Conservation (phyloP, 2,888 invertebrate species). For the Sthenelais limicola region DNA sequence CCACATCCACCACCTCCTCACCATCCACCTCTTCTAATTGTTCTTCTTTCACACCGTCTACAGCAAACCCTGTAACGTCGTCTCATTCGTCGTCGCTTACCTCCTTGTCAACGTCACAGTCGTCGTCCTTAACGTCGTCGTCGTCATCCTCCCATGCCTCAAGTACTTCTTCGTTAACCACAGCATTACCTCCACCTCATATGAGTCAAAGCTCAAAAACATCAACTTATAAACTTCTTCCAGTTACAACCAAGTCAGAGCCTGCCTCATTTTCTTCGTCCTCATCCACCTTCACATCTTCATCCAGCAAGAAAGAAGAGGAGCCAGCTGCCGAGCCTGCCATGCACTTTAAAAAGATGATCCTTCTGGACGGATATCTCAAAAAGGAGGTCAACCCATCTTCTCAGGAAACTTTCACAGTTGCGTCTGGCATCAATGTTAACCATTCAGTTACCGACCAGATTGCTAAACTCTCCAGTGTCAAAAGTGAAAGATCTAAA, state of each 20-base stretch:
- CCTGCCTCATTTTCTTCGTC: not conserved
- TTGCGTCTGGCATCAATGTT: slow-evolving; percentile 58
- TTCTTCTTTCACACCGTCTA: not conserved
- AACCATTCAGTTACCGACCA: slow-evolving; percentile 67
- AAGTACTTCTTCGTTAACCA: too few relatives aligned
- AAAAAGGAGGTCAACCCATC: slow-evolving; percentile 29
- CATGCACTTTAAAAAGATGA: slow-evolving; percentile 70
- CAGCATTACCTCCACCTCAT: too few relatives aligned
- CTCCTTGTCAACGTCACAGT: not conserved
- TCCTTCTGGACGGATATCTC: slow-evolving; percentile 52
- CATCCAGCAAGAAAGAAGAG: slow-evolving; percentile 6
- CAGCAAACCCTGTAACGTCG: not conserved
- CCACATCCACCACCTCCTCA: not conserved
- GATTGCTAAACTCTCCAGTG: slow-evolving; percentile 59
- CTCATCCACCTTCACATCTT: not conserved
- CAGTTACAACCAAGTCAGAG: too few relatives aligned
- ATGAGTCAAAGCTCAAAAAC: too few relatives aligned
- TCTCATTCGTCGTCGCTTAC: not conserved
- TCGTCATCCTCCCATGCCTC: not conserved
- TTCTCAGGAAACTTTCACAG: slow-evolving; percentile 17
- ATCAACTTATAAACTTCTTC: too few relatives aligned
- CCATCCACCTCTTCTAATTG: not conserved
- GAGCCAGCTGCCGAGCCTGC: slow-evolving; percentile 48
- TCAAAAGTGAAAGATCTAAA: slow-evolving; percentile 48
- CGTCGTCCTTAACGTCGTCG: too few relatives aligned